Conservation (phyloP, 2,888 invertebrate genomes). For the Trichacis sp. region DNA sequence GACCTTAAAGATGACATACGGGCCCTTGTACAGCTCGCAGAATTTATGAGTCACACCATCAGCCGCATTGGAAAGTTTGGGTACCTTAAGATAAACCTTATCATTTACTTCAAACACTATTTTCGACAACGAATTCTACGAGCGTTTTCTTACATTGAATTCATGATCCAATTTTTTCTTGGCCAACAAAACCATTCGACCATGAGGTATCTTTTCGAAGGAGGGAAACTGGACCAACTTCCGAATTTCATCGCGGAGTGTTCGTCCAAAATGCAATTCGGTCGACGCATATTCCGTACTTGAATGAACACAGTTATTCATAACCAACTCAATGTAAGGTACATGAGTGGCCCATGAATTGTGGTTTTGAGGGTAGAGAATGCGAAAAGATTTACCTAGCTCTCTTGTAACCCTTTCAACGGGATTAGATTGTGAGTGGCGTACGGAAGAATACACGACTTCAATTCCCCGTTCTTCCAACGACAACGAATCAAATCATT, state of each 20-base stretch:
- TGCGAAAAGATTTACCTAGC: constrained; percentile 24
- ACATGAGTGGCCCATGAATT: no score
- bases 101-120: background rate
- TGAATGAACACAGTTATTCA: no score
- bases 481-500: constrained; percentile 11
- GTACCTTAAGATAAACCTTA: background rate
- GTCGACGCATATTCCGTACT: background rate
- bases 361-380: constrained; percentile 18
- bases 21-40: background rate
- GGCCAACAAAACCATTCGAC: no score
- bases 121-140: no score
- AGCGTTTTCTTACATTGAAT: no score
- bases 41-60: background rate
- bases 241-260: background rate
- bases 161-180: no score
- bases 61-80: background rate
- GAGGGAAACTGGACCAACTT: background rate
- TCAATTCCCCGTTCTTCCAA: constrained; percentile 3
- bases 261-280: constrained; percentile 5
- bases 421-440: constrained; percentile 38
- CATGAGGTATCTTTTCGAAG: no score
- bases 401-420: no score
- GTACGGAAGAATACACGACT: constrained; percentile 10
- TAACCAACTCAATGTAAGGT: no score
- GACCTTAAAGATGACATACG: background rate